Conservation (phyloP, 2,888 invertebrate species). For the Chymomyza caudatula region DNA sequence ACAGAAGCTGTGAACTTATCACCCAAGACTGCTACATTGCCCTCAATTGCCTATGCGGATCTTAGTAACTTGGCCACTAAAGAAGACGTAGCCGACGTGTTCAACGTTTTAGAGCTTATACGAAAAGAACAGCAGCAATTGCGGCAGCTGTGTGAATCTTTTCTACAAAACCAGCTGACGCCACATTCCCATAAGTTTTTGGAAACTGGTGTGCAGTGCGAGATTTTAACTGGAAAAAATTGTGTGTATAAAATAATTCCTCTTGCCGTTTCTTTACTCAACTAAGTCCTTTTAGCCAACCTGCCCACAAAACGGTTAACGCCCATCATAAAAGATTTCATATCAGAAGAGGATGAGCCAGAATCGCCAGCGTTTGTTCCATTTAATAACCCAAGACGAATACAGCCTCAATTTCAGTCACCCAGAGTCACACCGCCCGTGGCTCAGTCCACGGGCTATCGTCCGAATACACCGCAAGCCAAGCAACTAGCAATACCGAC, state of each 20-base stretch:
- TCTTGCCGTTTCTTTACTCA: background rate
- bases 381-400: conserved; percentile 7
- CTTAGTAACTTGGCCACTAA: conserved; percentile 53
- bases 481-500: conserved; percentile 9
- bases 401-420: conserved; percentile 42
- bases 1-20: conserved; percentile 53
- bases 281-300: conserved; percentile 19
- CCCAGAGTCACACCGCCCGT: conserved; percentile 45
- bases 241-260: conserved; percentile 16
- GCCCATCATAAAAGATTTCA: conserved; percentile 50
- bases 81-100: conserved; percentile 57
- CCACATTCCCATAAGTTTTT: conserved; percentile 22
- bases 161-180: conserved; percentile 34
- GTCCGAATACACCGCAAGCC: conserved; percentile 53
- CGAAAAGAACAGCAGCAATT: conserved; percentile 68
- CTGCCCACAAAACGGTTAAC: conserved; percentile 32
- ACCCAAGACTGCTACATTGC: conserved; percentile 2
- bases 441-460: conserved; percentile 72
- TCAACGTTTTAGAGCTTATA: conserved; percentile 50
- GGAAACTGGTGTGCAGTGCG: conserved; percentile 51
- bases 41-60: conserved; percentile 23
- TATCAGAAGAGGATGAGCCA: conserved; percentile 51
- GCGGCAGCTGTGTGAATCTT: conserved; percentile 44
- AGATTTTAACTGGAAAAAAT: conserved; percentile 28
- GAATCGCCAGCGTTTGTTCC: background rate